Evolutionary conservation across 2,888 invertebrate species (phyloP).

Genomic region (Chrysolina oricalcia): DNA sequence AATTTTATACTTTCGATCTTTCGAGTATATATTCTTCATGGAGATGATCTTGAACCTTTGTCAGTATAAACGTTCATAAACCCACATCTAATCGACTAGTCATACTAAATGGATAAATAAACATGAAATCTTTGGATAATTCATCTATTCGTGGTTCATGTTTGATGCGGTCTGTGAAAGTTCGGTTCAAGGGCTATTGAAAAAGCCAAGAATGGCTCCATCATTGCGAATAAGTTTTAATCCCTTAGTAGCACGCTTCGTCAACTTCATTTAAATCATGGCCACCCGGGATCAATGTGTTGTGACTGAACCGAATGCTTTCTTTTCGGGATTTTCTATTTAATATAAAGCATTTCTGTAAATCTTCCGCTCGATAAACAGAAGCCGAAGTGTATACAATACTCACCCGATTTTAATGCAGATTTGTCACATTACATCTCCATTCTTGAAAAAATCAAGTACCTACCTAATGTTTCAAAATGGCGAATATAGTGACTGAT

Average conservation of each 20-base stretch:
- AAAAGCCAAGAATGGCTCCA: conserved; percentile 58
- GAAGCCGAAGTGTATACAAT: conserved; percentile 16
- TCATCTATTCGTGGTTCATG: conserved; percentile 61
- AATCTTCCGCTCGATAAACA: conserved; percentile 24
- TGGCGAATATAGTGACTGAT: not conserved
- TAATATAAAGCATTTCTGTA: conserved; percentile 18
- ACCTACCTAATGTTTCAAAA: not conserved
- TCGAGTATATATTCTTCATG: not conserved
- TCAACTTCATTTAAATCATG: conserved; percentile 62
- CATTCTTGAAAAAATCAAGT: not conserved
- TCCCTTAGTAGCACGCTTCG: conserved; percentile 60
- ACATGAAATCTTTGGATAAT: conserved; percentile 33
- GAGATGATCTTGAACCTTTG: conserved; percentile 14
- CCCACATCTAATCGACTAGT: conserved; percentile 25
- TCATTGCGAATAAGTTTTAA: conserved; percentile 60
- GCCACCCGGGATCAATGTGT: conserved; percentile 60
- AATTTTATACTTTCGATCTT: not conserved
- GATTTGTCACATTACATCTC: not conserved
- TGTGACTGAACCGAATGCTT: conserved; percentile 50
- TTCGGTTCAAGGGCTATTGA: conserved; percentile 56
- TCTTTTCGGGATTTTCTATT: conserved; percentile 46
- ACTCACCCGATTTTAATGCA: conserved; percentile 7
- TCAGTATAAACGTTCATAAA: not conserved
- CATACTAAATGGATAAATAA: conserved; percentile 40
- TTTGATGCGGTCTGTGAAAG: conserved; percentile 62